These are phyloP conservation scores for Parnassius glacialis DNA, from an alignment of 2,888 invertebrate species.

Conservation along the genomic window DNA sequence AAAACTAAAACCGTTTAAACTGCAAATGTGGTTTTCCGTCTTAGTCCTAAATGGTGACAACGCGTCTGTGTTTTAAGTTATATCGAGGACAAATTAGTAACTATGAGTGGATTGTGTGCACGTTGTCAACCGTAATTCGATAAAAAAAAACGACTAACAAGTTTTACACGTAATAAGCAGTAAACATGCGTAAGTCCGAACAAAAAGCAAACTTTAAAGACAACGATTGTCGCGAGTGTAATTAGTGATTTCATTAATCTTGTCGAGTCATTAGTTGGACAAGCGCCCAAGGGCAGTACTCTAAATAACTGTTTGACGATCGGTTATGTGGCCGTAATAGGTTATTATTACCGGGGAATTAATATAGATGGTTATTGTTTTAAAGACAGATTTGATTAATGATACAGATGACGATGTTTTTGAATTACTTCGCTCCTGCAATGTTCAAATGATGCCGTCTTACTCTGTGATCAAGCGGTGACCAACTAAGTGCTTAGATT, in stretches of 20 bases:
- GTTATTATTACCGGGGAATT: slow-evolving; percentile 69
- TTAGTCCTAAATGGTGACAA: no score
- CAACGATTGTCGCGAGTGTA: slow-evolving; percentile 73
- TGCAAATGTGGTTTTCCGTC: no score
- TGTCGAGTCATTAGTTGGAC: slow-evolving; percentile 64
- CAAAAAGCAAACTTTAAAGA: slow-evolving; percentile 57
- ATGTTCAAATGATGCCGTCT: background rate
- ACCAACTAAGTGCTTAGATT: background rate
- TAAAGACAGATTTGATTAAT: slow-evolving; percentile 74
- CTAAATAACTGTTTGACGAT: slow-evolving; percentile 71
- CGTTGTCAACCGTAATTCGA: no score
- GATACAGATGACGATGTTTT: slow-evolving; percentile 45
- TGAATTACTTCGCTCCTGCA: slow-evolving; percentile 4
- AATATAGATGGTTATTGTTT: slow-evolving; percentile 72
- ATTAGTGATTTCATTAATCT: slow-evolving; percentile 78
- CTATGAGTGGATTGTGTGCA: no score
- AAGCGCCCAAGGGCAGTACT: slow-evolving; percentile 68
- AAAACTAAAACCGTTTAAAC: no score
- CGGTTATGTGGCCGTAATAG: slow-evolving; percentile 61
- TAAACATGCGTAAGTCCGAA: slow-evolving; percentile 1
- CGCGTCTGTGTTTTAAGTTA: no score
- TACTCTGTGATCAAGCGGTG: background rate
- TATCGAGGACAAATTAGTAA: no score
- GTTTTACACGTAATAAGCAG: background rate
- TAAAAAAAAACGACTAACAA: background rate